These are phyloP conservation scores for Lanius collurio DNA, from an alignment of 2,113 vertebrate species.

Conservation along the genomic window DNA sequence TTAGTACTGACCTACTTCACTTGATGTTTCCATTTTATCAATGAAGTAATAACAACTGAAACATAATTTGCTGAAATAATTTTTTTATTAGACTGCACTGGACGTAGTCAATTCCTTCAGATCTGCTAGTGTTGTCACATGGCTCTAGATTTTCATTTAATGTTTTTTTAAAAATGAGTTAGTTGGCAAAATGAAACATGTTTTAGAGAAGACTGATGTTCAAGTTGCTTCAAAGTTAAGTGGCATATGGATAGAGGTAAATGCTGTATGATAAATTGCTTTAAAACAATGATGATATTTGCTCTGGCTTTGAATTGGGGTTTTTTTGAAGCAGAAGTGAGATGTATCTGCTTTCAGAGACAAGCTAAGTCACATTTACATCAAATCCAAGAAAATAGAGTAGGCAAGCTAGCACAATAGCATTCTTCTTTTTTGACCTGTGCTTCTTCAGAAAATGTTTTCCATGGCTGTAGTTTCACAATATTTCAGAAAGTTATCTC, in stretches of 20 bases:
- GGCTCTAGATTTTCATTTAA: background rate
- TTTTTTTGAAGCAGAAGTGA: background rate
- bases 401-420: background rate
- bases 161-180: background rate
- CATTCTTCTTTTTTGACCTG: background rate
- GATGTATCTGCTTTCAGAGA: background rate
- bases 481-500: background rate
- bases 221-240: background rate
- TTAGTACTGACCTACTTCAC: slow-evolving; percentile 19
- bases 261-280: background rate
- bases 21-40: background rate
- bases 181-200: background rate
- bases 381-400: background rate
- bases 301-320: background rate
- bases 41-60: background rate
- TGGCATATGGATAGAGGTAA: background rate
- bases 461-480: background rate
- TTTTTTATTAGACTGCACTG: slow-evolving; percentile 1
- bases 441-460: background rate
- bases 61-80: background rate
- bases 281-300: background rate
- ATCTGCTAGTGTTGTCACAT: background rate
- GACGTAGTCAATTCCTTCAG: background rate
- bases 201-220: background rate
- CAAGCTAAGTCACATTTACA: background rate